Evolutionary conservation across 2,797 vertebrate genomes (phyloP).

Genomic region (Loris lydekkerianus): DNA sequence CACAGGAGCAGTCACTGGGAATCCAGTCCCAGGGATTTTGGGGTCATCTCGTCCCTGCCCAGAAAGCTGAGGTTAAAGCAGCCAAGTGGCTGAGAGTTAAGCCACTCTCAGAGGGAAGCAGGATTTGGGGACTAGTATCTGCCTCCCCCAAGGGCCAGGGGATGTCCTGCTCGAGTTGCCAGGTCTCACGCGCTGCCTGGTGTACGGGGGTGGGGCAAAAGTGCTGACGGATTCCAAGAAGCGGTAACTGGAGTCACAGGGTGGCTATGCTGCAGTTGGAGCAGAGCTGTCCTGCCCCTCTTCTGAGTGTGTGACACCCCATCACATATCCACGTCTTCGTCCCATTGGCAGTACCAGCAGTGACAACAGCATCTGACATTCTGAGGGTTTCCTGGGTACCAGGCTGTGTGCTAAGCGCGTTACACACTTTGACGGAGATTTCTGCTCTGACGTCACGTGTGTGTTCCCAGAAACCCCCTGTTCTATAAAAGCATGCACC

Average conservation of each 20-base stretch:
- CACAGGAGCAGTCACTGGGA: background rate
- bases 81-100: background rate
- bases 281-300: background rate
- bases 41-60: background rate
- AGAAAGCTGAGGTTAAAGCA: background rate
- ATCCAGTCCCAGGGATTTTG: no score
- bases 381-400: accelerated
- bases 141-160: background rate
- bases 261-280: accelerated
- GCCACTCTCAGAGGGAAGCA: accelerated
- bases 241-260: background rate
- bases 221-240: background rate
- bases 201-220: accelerated
- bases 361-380: no score
- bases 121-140: accelerated
- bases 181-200: background rate
- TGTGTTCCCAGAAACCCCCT: background rate
- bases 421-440: background rate
- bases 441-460: background rate
- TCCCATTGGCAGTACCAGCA: background rate
- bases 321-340: accelerated
- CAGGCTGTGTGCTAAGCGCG: background rate
- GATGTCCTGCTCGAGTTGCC: background rate
- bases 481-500: background rate
- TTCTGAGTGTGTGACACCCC: accelerated